Percentiles rank a stretch among this genome's conserved stretches.
Evolutionary conservation across 2,888 invertebrate genomes (phyloP).

Genomic region (Gymnoscelis rufifasciata): DNA sequence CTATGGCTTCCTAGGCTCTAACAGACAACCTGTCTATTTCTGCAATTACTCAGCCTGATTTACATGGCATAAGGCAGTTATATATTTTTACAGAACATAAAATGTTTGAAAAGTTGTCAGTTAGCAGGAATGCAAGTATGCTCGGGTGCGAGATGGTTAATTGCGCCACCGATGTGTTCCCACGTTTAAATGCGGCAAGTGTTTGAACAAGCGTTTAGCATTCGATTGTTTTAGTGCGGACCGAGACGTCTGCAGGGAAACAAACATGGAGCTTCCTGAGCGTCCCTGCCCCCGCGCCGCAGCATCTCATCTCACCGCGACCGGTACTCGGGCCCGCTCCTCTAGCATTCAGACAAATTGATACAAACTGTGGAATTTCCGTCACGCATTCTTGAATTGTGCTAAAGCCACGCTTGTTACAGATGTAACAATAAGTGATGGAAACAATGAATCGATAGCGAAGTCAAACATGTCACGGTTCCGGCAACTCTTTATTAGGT

Average conservation of each 20-base stretch:
- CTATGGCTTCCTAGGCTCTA: slow-evolving; percentile 21
- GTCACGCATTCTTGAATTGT: slow-evolving; percentile 11
- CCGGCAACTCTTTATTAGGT: slow-evolving; percentile 66
- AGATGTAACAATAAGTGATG: slow-evolving; percentile 34
- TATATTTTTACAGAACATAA: slow-evolving; percentile 15
- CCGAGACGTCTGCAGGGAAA: slow-evolving; percentile 66
- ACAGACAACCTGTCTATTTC: slow-evolving; percentile 26
- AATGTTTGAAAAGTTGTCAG: slow-evolving; percentile 26
- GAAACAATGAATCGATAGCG: slow-evolving; percentile 45
- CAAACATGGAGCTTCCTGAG: slow-evolving; percentile 68
- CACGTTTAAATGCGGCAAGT: slow-evolving; percentile 73
- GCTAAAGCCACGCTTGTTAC: slow-evolving; percentile 13
- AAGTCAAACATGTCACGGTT: slow-evolving; percentile 49
- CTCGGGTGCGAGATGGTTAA: slow-evolving; percentile 58
- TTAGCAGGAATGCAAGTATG: slow-evolving; percentile 46
- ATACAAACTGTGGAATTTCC: slow-evolving; percentile 12
- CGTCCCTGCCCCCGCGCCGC: slow-evolving; percentile 24
- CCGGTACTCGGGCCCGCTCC: slow-evolving; percentile 10
- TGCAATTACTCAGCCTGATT: slow-evolving; percentile 16
- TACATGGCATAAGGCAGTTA: slow-evolving; percentile 9
- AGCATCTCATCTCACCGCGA: slow-evolving; percentile 14
- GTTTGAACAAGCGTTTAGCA: slow-evolving; percentile 75
- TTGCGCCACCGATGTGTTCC: slow-evolving; percentile 72
- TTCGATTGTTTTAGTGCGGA: slow-evolving; percentile 78
- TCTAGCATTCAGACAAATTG: slow-evolving; percentile 8